phyloP scores from a whole-genome alignment of 1,140 invertebrate species.

The Macrocentrus cingulum region DNA sequence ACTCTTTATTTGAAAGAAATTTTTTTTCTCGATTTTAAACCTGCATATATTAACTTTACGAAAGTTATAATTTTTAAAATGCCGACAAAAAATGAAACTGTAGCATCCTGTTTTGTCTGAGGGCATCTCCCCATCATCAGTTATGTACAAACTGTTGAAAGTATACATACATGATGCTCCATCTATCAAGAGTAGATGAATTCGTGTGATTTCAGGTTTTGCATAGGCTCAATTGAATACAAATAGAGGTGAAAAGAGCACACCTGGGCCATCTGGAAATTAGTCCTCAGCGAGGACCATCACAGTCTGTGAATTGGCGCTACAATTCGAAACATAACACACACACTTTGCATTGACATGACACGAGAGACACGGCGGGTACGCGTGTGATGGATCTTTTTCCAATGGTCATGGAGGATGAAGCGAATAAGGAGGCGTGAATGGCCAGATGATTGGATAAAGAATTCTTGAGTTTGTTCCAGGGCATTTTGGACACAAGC shows the following conservation, averaged over 20 bases:
- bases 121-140: too few relatives aligned
- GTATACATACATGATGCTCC: neutral
- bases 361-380: neutral
- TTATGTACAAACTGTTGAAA: neutral
- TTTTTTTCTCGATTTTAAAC: too few relatives aligned
- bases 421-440: slow-evolving; percentile 34
- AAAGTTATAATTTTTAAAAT: too few relatives aligned
- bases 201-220: slow-evolving; percentile 14
- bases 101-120: too few relatives aligned
- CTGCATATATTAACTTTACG: too few relatives aligned
- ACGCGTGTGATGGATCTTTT: slow-evolving; percentile 28
- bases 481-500: slow-evolving; percentile 25
- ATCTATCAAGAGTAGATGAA: neutral
- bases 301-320: neutral
- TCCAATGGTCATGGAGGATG: slow-evolving; percentile 15
- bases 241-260: neutral
- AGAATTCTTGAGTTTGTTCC: slow-evolving; percentile 33
- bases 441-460: slow-evolving; percentile 44
- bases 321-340: slow-evolving; percentile 5
- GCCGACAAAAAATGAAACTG: too few relatives aligned
- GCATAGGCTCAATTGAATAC: neutral
- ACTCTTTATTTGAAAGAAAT: too few relatives aligned
- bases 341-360: slow-evolving; percentile 17
- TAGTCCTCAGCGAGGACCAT: slow-evolving; percentile 17
- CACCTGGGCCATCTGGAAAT: slow-evolving; percentile 27